Evolutionary conservation across 1,140 invertebrate genomes (phyloP).

Genomic region (Nylanderia fulva): DNA sequence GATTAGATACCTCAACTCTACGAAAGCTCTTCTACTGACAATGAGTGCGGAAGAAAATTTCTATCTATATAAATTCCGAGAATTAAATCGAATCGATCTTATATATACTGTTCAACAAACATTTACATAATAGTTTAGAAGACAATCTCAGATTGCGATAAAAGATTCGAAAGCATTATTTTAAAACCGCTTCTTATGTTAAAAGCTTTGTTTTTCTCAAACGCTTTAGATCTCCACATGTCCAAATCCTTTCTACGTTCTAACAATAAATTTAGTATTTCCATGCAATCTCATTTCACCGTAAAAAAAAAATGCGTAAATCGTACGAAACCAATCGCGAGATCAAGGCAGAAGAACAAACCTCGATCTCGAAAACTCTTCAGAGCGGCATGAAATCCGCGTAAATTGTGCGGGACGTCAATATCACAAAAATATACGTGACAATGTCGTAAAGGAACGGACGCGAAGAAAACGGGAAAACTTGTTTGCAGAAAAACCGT

Average conservation of each 20-base stretch:
- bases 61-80: not conserved
- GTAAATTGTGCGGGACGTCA: slow-evolving; percentile 44
- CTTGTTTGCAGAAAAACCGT: slow-evolving; percentile 34
- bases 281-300: not conserved
- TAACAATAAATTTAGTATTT: not conserved
- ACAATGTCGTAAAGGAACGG: slow-evolving; percentile 20
- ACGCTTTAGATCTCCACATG: no score
- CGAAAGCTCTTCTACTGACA: not conserved
- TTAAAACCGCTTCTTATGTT: not conserved
- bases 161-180: slow-evolving; percentile 3
- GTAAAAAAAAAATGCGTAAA: not conserved
- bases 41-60: not conserved
- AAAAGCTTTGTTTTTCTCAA: slow-evolving; percentile 2
- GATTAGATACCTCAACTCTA: not conserved
- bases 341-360: slow-evolving; percentile 29
- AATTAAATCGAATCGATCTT: no score
- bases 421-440: slow-evolving; percentile 51
- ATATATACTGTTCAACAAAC: no score
- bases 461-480: slow-evolving; percentile 40
- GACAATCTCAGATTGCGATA: not conserved
- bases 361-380: slow-evolving; percentile 34
- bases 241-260: no score
- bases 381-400: slow-evolving; percentile 28
- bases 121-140: not conserved
- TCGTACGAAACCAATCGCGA: slow-evolving; percentile 29